These are phyloP conservation scores for Calameuta filiformis DNA, from an alignment of 2,888 invertebrate species.

Conservation along the genomic window DNA sequence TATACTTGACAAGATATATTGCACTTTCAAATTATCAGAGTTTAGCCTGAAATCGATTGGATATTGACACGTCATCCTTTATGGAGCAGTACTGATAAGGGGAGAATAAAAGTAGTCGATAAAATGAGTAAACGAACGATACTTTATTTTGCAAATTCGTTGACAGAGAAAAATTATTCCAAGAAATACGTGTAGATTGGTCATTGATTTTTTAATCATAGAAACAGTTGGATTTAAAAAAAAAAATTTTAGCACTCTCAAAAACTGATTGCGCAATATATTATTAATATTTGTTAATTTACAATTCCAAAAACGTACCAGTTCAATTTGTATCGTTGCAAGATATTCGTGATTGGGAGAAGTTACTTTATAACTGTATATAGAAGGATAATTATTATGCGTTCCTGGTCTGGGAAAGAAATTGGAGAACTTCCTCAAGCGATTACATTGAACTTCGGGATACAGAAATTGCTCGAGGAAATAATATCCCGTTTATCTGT, in stretches of 20 bases:
- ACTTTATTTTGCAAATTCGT: background rate
- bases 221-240: too few species aligned
- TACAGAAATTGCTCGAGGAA: background rate
- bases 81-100: background rate
- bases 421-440: background rate
- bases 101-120: background rate
- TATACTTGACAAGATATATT: background rate
- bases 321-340: background rate
- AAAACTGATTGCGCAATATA: background rate
- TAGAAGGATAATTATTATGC: background rate
- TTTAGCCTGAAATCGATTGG: background rate
- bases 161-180: background rate
- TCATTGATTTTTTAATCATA: too few species aligned
- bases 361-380: background rate
- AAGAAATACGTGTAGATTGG: background rate
- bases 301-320: background rate
- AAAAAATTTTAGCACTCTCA: background rate
- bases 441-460: background rate
- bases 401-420: background rate
- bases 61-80: background rate
- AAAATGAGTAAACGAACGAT: background rate
- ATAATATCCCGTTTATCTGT: background rate
- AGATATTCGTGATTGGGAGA: background rate
- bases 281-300: background rate
- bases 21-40: background rate